phyloP scores from a whole-genome alignment of 2,888 invertebrate genomes.

The Balanococcus diminutus region DNA sequence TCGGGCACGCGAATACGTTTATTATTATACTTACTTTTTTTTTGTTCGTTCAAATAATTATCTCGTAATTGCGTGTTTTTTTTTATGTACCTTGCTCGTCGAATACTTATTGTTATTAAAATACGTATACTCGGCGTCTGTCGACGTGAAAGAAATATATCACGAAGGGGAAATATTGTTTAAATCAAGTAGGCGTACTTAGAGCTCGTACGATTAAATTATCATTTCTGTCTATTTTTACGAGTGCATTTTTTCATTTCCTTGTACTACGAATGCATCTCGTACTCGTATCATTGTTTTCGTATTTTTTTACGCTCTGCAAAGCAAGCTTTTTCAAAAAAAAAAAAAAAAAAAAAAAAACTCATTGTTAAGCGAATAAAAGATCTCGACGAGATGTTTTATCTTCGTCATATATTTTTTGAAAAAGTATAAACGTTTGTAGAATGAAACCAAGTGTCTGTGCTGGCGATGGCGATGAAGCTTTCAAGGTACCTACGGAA shows the following conservation, averaged over 20 bases:
- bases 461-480: background rate
- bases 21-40: background rate
- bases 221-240: background rate
- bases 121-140: no score
- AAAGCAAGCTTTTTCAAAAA: background rate
- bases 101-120: background rate
- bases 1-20: background rate
- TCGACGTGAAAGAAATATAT: no score
- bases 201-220: background rate
- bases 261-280: background rate
- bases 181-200: background rate
- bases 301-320: background rate
- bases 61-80: background rate
- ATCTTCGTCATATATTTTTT: background rate
- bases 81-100: background rate
- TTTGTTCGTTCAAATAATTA: background rate
- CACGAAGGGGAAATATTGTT: background rate
- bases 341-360: background rate
- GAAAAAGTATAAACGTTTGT: background rate
- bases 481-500: constrained; percentile 30
- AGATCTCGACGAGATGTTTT: background rate
- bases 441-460: background rate
- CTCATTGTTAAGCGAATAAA: background rate
- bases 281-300: background rate
- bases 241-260: background rate